Conservation (phyloP, 1,140 invertebrate species). For the Drosophila funebris region DNA sequence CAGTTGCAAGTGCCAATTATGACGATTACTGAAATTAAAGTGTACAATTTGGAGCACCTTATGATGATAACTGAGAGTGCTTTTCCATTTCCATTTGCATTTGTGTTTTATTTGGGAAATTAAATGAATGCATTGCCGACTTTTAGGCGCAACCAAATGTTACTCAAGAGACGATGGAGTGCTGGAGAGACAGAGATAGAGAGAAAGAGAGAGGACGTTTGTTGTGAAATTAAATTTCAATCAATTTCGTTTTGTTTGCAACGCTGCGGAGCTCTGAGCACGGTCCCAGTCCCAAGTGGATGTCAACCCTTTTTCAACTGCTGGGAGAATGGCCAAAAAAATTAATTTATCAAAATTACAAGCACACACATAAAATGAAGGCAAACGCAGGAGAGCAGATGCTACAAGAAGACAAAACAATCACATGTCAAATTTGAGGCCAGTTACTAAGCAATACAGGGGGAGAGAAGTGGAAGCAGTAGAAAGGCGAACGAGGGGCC, state of each 20-base stretch:
- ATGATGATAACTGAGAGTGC: too few relatives aligned
- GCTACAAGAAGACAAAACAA: constrained; percentile 65
- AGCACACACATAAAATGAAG: constrained; percentile 26
- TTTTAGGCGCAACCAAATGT: constrained; percentile 55
- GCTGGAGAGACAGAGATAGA: neutral
- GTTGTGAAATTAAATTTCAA: constrained; percentile 78
- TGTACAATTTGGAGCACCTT: constrained; percentile 20
- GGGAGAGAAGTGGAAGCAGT: neutral
- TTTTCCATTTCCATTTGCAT: neutral
- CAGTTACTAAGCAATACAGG: constrained; percentile 71
- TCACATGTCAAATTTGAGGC: constrained; percentile 80
- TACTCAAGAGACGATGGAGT: constrained; percentile 55
- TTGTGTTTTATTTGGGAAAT: neutral
- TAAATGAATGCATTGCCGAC: constrained; percentile 29
- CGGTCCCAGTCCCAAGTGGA: constrained; percentile 59
- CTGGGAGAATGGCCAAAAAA: constrained; percentile 60
- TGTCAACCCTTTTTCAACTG: constrained; percentile 68
- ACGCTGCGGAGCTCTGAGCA: neutral
- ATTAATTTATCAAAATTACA: constrained; percentile 81
- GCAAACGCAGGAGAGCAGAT: constrained; percentile 44
- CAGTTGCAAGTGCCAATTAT: constrained; percentile 64
- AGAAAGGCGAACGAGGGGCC: neutral
- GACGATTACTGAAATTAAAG: constrained; percentile 66
- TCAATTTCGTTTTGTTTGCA: constrained; percentile 53
- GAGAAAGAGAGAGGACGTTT: constrained; percentile 18